phyloP scores from a whole-genome alignment of 1,140 invertebrate species.

The Harlomillsia oculata region DNA sequence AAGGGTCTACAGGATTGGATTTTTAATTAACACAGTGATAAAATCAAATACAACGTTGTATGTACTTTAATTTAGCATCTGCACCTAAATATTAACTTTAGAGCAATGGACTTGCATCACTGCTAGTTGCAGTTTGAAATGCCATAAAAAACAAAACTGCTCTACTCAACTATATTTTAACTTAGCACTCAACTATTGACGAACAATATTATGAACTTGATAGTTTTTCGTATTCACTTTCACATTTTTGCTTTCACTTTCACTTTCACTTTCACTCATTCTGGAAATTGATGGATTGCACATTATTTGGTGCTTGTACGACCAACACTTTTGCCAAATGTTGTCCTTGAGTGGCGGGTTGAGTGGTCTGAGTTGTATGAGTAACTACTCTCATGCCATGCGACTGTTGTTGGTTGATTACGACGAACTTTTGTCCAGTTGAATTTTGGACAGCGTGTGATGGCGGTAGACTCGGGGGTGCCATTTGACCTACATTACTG shows the following conservation, averaged over 20 bases:
- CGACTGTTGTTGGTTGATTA: conserved; percentile 12
- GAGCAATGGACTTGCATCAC: too few relatives aligned
- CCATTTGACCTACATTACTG: too few relatives aligned
- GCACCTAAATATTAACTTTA: too few relatives aligned
- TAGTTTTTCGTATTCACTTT: too few relatives aligned
- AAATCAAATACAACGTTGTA: too few relatives aligned
- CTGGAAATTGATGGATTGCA: conserved; percentile 9
- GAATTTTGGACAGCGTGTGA: neutral
- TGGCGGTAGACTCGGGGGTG: neutral
- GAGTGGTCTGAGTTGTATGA: neutral
- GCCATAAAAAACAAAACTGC: neutral
- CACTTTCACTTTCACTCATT: too few relatives aligned
- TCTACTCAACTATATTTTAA: neutral
- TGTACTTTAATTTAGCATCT: too few relatives aligned
- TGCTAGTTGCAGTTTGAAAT: too few relatives aligned
- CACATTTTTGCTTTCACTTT: too few relatives aligned
- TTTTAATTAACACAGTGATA: too few relatives aligned
- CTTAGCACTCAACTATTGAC: neutral
- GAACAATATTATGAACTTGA: neutral
- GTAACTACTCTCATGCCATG: conserved; percentile 5
- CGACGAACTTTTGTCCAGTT: conserved; percentile 13
- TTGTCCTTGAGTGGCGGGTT: neutral
- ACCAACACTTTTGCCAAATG: conserved; percentile 22
- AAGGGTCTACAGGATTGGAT: too few relatives aligned
- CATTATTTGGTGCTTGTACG: conserved; percentile 5